Percentiles rank a stretch among this genome's conserved stretches.
phyloP scores from a whole-genome alignment of 2,888 invertebrate species.

The Xylocampa areola region DNA sequence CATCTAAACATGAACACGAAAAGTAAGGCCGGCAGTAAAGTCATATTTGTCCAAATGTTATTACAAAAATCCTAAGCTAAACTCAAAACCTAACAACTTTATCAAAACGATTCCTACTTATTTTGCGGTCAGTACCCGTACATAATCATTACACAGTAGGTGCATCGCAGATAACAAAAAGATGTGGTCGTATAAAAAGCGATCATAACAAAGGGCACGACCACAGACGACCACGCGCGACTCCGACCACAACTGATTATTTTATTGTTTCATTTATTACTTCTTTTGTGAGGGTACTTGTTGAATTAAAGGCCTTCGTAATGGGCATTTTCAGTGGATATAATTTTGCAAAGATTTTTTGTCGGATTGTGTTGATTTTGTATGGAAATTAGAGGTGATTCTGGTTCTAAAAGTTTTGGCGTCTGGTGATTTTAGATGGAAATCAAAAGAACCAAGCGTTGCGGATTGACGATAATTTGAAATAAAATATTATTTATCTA shows the following conservation, averaged over 20 bases:
- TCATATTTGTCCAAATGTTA: no score
- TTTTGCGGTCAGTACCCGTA: slow-evolving; percentile 67
- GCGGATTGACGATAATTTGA: no score
- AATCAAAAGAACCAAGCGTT: no score
- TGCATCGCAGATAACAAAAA: slow-evolving; percentile 79
- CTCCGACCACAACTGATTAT: slow-evolving; percentile 66
- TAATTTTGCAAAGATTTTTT: neutral
- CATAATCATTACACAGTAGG: slow-evolving; percentile 80
- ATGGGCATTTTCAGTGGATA: slow-evolving; percentile 9
- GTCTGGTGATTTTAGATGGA: no score
- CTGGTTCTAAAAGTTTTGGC: no score
- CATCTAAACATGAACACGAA: no score
- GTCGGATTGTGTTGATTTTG: no score
- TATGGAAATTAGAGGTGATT: no score
- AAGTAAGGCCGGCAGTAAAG: no score
- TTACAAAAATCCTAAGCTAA: no score
- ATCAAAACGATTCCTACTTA: slow-evolving; percentile 2
- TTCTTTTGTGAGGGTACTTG: slow-evolving; percentile 30
- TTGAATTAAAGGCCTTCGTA: slow-evolving; percentile 26
- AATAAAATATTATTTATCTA: no score
- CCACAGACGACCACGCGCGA: slow-evolving; percentile 56
- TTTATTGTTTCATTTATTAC: slow-evolving; percentile 70
- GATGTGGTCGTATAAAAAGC: slow-evolving; percentile 75
- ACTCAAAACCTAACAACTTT: slow-evolving; percentile 3
- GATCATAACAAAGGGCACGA: slow-evolving; percentile 80